These are phyloP conservation scores for Thermophis baileyi DNA, from an alignment of 2,113 vertebrate species.

Conservation along the genomic window DNA sequence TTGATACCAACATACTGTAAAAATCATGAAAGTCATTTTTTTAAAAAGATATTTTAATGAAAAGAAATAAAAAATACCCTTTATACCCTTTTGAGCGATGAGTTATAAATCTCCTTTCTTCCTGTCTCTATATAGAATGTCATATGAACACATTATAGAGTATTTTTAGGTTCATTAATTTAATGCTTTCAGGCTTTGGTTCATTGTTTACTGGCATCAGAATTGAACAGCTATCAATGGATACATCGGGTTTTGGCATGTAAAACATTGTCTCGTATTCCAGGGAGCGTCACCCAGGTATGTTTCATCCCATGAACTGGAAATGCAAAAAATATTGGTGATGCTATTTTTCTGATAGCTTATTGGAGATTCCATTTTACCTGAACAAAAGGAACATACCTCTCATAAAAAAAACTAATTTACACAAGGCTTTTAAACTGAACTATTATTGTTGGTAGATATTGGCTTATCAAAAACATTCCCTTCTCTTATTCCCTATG, in stretches of 20 bases:
- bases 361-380: neutral
- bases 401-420: neutral
- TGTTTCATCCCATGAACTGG: slow-evolving; percentile 12
- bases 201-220: slow-evolving; percentile 69
- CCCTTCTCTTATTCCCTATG: neutral
- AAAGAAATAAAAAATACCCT: neutral
- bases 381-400: neutral
- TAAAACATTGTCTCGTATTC: slow-evolving; percentile 61
- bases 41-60: neutral
- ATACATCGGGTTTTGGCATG: slow-evolving; percentile 65
- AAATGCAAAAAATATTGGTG: neutral
- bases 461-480: neutral
- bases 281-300: slow-evolving; percentile 65
- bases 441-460: neutral
- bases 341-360: neutral
- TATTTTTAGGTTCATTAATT: neutral
- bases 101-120: neutral
- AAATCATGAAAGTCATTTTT: neutral
- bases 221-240: slow-evolving; percentile 71
- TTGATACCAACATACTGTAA: neutral
- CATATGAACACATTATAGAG: neutral
- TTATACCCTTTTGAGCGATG: neutral
- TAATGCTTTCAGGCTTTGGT: slow-evolving; percentile 65
- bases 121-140: neutral
- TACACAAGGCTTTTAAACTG: neutral